These are phyloP conservation scores for Saccopteryx leptura DNA, from an alignment of 2,113 vertebrate genomes.

Conservation along the genomic window DNA sequence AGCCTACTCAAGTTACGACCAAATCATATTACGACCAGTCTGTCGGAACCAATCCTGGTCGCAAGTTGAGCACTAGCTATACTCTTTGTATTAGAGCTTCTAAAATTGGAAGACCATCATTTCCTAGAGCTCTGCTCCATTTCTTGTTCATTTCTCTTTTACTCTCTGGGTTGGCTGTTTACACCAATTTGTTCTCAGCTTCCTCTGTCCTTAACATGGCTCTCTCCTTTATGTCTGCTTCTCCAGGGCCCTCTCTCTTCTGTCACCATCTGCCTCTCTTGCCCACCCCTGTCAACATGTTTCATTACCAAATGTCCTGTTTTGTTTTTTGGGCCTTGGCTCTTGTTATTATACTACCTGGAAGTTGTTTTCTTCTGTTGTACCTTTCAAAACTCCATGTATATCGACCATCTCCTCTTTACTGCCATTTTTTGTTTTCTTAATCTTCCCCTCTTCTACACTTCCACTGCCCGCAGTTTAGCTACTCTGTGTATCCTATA, in stretches of 20 bases:
- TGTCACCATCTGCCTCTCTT: background rate
- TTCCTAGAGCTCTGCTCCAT: constrained; percentile 12
- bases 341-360: background rate
- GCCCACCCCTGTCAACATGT: background rate
- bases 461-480: background rate
- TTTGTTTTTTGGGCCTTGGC: background rate
- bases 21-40: too few species aligned
- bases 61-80: too few species aligned
- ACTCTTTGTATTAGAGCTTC: constrained; percentile 28
- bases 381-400: background rate
- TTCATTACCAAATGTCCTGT: background rate
- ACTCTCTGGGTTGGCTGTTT: background rate
- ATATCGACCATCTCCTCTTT: background rate
- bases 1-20: too few species aligned
- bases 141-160: constrained; percentile 22
- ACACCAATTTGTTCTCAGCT: background rate
- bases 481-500: background rate
- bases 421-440: constrained; percentile 10
- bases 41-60: too few species aligned
- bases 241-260: background rate
- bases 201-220: background rate
- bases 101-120: background rate
- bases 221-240: background rate
- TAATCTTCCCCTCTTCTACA: constrained; percentile 23
- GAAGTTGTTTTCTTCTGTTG: background rate